Evolutionary conservation across 2,113 vertebrate genomes (phyloP).

Genomic region (Takifugu flavidus): DNA sequence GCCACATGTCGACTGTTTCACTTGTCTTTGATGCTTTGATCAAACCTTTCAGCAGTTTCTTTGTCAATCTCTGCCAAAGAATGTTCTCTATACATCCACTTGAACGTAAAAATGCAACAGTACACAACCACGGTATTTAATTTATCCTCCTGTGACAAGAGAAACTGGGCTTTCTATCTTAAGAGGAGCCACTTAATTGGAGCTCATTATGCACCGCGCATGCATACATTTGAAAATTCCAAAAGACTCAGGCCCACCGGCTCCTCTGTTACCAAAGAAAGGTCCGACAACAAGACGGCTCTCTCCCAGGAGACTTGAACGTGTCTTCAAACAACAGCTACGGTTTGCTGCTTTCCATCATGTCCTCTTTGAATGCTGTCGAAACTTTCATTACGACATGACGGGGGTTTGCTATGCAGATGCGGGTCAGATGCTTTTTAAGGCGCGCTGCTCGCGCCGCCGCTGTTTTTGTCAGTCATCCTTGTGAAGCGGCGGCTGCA

Average conservation of each 20-base stretch:
- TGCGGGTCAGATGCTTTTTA: constrained; percentile 61
- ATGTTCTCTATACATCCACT: no score
- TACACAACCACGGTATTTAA: not conserved
- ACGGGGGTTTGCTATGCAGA: constrained; percentile 61
- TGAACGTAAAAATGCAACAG: no score
- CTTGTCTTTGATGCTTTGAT: constrained; percentile 27
- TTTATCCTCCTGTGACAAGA: constrained; percentile 17
- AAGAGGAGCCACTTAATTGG: constrained; percentile 60
- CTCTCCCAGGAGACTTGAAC: constrained; percentile 56
- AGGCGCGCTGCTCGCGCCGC: constrained; percentile 15
- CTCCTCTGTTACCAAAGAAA: constrained; percentile 46
- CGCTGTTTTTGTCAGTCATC: constrained; percentile 52
- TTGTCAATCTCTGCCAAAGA: no score
- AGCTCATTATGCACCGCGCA: constrained; percentile 59
- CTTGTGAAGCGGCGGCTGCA: constrained; percentile 17
- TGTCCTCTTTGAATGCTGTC: constrained; percentile 62
- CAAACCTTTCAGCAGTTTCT: constrained; percentile 21
- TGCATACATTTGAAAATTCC: constrained; percentile 62
- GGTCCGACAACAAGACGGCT: constrained; percentile 51
- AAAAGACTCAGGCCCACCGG: constrained; percentile 64
- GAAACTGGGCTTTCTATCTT: constrained; percentile 34
- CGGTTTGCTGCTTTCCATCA: constrained; percentile 64
- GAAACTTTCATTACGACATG: constrained; percentile 61
- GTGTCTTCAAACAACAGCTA: constrained; percentile 63
- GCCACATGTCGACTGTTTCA: constrained; percentile 17